A percentile compares a stretch with the other conserved stretches of the same genome.
phyloP scores from a whole-genome alignment of 2,888 invertebrate species.

The Tortricodes alternella region DNA sequence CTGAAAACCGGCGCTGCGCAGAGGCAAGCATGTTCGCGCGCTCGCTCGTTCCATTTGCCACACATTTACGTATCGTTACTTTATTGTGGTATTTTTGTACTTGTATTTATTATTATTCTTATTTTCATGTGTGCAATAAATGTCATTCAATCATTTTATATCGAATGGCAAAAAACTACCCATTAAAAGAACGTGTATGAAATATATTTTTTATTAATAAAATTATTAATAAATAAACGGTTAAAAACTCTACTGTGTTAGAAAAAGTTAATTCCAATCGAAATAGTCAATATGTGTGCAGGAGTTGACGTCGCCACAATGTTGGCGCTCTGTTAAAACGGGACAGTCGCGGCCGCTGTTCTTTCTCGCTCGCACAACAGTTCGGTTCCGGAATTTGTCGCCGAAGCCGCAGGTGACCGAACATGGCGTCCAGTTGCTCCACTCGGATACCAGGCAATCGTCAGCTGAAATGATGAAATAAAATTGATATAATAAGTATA shows the following conservation, averaged over 20 bases:
- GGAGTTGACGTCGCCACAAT: slow-evolving; percentile 67
- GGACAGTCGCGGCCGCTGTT: slow-evolving; percentile 86
- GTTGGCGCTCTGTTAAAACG: slow-evolving; percentile 55
- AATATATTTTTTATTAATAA: not conserved
- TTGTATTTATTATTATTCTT: no score
- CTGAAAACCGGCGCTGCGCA: no score
- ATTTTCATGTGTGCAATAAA: no score
- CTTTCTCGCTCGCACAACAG: slow-evolving; percentile 87
- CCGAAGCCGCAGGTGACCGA: slow-evolving; percentile 95
- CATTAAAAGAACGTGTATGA: not conserved
- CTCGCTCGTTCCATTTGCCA: no score
- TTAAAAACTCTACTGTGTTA: not conserved
- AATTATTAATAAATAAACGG: no score
- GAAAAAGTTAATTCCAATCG: slow-evolving; percentile 49
- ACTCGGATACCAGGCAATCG: slow-evolving; percentile 91
- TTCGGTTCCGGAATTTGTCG: slow-evolving; percentile 89
- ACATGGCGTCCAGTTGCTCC: slow-evolving; percentile 93
- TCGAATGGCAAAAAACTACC: no score
- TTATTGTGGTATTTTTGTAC: no score
- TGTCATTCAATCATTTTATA: no score
- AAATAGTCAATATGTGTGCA: slow-evolving; percentile 54
- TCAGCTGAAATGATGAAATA: slow-evolving; percentile 79
- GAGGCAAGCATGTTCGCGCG: no score
- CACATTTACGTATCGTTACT: no score
- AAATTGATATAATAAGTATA: not conserved